A percentile compares a stretch with the other conserved stretches of the same genome.
These are phyloP conservation scores for Hesperophylax magnus DNA, from an alignment of 1,140 invertebrate species.

Conservation along the genomic window DNA sequence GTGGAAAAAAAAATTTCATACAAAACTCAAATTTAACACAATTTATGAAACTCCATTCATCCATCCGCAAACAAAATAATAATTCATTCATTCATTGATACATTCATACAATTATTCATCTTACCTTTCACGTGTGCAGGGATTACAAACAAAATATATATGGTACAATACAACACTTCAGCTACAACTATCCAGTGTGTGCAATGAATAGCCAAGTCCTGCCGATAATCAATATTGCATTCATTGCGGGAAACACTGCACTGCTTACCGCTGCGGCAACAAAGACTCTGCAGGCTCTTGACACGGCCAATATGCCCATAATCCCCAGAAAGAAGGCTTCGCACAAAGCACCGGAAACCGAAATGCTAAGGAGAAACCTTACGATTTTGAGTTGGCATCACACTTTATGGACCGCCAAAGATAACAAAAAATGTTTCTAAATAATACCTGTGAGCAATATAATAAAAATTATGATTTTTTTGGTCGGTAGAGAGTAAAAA, in stretches of 20 bases:
- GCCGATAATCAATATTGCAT: slow-evolving; percentile 30
- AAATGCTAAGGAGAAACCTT: background rate
- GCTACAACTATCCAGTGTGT: background rate
- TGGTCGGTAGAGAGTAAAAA: too few species aligned
- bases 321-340: slow-evolving; percentile 20
- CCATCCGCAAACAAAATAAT: too few species aligned
- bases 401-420: slow-evolving; percentile 15
- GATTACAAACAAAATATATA: slow-evolving; percentile 44
- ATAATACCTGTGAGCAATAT: background rate
- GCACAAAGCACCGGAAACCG: slow-evolving; percentile 45
- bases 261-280: background rate
- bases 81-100: too few species aligned
- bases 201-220: background rate
- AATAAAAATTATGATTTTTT: too few species aligned
- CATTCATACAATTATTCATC: background rate
- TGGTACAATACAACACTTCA: slow-evolving; percentile 46
- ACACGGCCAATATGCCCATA: slow-evolving; percentile 36
- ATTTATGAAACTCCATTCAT: background rate
- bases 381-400: slow-evolving; percentile 38
- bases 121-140: background rate
- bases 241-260: slow-evolving; percentile 6
- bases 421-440: background rate
- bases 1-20: too few species aligned
- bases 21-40: background rate
- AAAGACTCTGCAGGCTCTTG: slow-evolving; percentile 23